Base-by-base conservation (phyloP, 2,888 invertebrate genomes). In the Tenthredo notha region DNA sequence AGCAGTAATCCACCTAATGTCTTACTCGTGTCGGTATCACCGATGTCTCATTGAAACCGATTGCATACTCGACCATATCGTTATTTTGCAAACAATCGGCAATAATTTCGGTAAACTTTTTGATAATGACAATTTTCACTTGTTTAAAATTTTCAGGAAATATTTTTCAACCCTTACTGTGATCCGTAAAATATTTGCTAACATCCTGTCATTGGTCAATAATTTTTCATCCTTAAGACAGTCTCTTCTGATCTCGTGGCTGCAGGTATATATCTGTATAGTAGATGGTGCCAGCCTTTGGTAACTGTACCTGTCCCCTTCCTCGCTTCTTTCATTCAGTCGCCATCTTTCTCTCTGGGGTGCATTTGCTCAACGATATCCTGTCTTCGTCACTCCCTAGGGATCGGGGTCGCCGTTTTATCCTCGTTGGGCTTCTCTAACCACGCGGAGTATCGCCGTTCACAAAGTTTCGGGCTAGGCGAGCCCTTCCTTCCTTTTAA, bases 221-320 rank as follows among this genome's bases (percentile, higher is more conserved):
- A 61, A 40, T 61, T 80, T 80, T 21, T 25, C 80, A 33, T 29
- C 77, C 25, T 74, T 25, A 40, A 43, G 54, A 50, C 54, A 40
- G 50, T 18, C 15, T 75, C 75, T 75, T 21, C 33, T 21, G 43
- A 15, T 37, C 61, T 61, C 1, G 80, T 43, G 33, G 33, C n/a
- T 37, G 80, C 61, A 70, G 80, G 37, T 82, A 85, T 54, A 40
- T 43, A 47, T 84, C 25, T 82, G 5, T 89, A 87, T 87, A 87
- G 90, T 82, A 61, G 86, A 67, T 87, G 77, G 84, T 83, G 84
- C 85, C 87, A 87, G 87, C 87, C 89, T 89, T 89, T 88, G 87
- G 88, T 91, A 91, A 91, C 91, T 90, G 91, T 91, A 91, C 88
- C 85, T 86, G 54, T 61, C 65, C 87, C 86, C 90, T 87, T 87